Conservation (phyloP, 2,888 invertebrate genomes). For the Arge pagana region DNA sequence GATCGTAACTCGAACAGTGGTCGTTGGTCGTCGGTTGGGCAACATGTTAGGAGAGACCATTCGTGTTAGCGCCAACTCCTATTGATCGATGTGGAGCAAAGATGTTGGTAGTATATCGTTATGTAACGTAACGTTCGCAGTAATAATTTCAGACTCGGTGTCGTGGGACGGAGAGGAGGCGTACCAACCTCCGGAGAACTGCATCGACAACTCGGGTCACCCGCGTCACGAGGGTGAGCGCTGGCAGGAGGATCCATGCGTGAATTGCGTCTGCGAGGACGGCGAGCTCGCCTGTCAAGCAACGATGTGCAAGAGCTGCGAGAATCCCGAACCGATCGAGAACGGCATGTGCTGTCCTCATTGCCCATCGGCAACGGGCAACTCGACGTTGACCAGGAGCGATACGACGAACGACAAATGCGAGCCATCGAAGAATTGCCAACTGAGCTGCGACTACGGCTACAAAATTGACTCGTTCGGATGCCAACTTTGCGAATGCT, state of each 20-base stretch:
- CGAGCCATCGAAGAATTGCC: conserved; percentile 36
- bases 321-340: conserved; percentile 37
- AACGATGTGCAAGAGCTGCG: conserved; percentile 50
- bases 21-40: too few relatives aligned
- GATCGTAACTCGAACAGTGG: too few relatives aligned
- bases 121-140: not conserved
- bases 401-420: conserved; percentile 21
- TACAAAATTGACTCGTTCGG: conserved; percentile 30
- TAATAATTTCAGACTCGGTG: conserved; percentile 37
- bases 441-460: conserved; percentile 40
- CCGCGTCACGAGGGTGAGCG: conserved; percentile 39
- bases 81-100: too few relatives aligned
- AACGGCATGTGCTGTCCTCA: conserved; percentile 50
- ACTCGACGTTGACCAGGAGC: conserved; percentile 26
- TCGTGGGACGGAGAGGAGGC: conserved; percentile 36
- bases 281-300: conserved; percentile 42
- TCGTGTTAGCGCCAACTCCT: too few relatives aligned
- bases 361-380: conserved; percentile 36
- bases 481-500: conserved; percentile 45
- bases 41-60: too few relatives aligned
- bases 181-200: conserved; percentile 27
- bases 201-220: conserved; percentile 36
- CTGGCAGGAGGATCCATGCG: conserved; percentile 41
- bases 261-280: conserved; percentile 46
- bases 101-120: too few relatives aligned